Evolutionary conservation across 37 sponge, comb jelly and placozoan species (phyloP).

Genomic region (Hormiphora californensis): DNA sequence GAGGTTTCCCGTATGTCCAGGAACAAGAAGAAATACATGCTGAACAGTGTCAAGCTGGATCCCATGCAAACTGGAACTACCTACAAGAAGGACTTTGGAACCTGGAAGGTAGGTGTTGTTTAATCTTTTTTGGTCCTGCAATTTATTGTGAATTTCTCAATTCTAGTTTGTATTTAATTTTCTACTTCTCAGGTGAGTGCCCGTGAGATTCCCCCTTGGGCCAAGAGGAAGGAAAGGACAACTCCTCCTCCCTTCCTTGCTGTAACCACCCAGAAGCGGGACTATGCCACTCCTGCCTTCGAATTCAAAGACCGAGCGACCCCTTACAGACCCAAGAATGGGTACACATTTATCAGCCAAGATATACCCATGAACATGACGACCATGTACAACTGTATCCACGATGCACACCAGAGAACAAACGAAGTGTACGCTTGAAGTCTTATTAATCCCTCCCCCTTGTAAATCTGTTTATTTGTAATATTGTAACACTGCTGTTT

Average conservation of each 20-base stretch:
- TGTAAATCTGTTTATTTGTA: too few relatives aligned
- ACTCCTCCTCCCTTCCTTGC: constrained; percentile 36
- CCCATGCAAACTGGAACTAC: constrained; percentile 45
- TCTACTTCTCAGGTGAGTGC: constrained; percentile 30
- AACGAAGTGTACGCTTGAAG: constrained; percentile 52
- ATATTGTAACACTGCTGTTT: too few relatives aligned
- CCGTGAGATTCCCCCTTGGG: constrained; percentile 50
- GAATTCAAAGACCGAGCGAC: neutral
- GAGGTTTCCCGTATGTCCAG: constrained; percentile 26
- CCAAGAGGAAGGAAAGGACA: neutral
- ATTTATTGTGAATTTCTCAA: neutral
- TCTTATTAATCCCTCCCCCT: too few relatives aligned
- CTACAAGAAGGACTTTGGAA: constrained; percentile 41
- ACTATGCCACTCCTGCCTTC: neutral
- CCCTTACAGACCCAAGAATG: constrained; percentile 43
- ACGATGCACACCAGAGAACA: constrained; percentile 11
- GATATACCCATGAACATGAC: constrained; percentile 7
- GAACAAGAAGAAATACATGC: constrained; percentile 20
- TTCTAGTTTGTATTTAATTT: neutral
- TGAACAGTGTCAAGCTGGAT: neutral
- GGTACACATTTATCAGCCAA: constrained; percentile 5
- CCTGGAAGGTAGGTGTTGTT: constrained; percentile 33
- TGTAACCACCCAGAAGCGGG: constrained; percentile 51
- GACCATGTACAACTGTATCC: constrained; percentile 37
- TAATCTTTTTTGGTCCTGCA: neutral